Percentiles rank a stretch among this genome's conserved stretches.
These are phyloP conservation scores for Malachius bipustulatus DNA, from an alignment of 2,888 invertebrate species.

Conservation along the genomic window DNA sequence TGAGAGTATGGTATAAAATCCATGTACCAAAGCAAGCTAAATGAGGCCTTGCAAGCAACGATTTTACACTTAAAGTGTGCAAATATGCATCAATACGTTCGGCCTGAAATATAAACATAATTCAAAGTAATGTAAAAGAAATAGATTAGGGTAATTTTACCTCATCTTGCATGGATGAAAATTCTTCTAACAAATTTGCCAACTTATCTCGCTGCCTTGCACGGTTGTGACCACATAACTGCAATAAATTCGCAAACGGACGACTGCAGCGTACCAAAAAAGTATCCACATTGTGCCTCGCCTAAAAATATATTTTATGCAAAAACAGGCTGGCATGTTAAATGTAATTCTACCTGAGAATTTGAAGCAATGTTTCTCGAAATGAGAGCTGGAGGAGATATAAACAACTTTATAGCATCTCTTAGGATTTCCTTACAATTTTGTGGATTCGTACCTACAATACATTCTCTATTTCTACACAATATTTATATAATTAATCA, in stretches of 20 bases:
- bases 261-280: slow-evolving; percentile 79
- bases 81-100: slow-evolving; percentile 81
- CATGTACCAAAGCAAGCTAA: slow-evolving; percentile 86
- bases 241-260: slow-evolving; percentile 75
- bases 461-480: not conserved
- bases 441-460: slow-evolving; percentile 45
- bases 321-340: slow-evolving; percentile 2
- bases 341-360: slow-evolving; percentile 41
- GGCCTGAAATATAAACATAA: slow-evolving; percentile 48
- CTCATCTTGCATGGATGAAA: slow-evolving; percentile 85
- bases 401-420: slow-evolving; percentile 78
- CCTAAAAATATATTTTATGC: slow-evolving; percentile 36
- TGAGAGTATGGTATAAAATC: slow-evolving; percentile 86
- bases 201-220: slow-evolving; percentile 92
- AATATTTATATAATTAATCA: not conserved
- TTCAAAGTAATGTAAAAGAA: slow-evolving; percentile 6
- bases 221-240: slow-evolving; percentile 88
- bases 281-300: slow-evolving; percentile 78
- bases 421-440: slow-evolving; percentile 60
- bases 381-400: slow-evolving; percentile 79
- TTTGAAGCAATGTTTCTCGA: slow-evolving; percentile 56
- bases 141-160: slow-evolving; percentile 36
- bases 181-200: slow-evolving; percentile 79
- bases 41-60: slow-evolving; percentile 58
- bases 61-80: slow-evolving; percentile 54